Percentiles rank a stretch among this genome's conserved stretches.
These are phyloP conservation scores for Mastigias papua DNA, from an alignment of 30 jellyfish, hydroid and myxozoan genomes.

Conservation along the genomic window DNA sequence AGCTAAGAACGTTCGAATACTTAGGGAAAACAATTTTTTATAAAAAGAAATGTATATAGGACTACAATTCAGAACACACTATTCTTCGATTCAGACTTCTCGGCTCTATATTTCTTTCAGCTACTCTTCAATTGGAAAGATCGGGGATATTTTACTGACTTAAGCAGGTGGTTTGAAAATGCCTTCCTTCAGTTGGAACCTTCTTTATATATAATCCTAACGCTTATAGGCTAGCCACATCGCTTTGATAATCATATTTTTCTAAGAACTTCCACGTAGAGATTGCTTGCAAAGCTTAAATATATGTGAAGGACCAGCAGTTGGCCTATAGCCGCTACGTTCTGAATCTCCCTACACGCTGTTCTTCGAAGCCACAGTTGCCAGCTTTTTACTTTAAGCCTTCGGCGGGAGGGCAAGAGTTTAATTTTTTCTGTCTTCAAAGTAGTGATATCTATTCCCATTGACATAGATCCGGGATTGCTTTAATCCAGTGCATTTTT, in stretches of 20 bases:
- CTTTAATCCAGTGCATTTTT: background rate
- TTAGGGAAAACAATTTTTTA: background rate
- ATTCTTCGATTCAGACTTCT: too few species aligned
- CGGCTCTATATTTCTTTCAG: background rate
- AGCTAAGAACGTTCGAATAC: background rate
- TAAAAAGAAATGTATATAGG: too few species aligned
- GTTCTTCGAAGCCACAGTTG: background rate
- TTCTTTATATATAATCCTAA: background rate
- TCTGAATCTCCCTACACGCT: background rate
- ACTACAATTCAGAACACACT: too few species aligned
- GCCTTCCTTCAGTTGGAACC: background rate
- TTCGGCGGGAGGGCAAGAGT: background rate
- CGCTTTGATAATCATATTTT: background rate
- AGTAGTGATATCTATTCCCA: background rate
- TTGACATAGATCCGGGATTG: background rate
- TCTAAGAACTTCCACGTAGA: background rate
- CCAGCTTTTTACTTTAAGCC: background rate
- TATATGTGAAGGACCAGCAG: background rate
- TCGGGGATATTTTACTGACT: too few species aligned
- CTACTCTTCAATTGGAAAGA: too few species aligned
- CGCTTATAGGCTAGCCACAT: background rate
- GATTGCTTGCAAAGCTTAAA: background rate
- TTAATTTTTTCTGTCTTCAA: background rate
- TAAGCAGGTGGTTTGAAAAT: background rate
- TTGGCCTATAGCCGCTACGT: background rate